phyloP scores from a whole-genome alignment of 2,113 vertebrate species.

The Propithecus coquereli region DNA sequence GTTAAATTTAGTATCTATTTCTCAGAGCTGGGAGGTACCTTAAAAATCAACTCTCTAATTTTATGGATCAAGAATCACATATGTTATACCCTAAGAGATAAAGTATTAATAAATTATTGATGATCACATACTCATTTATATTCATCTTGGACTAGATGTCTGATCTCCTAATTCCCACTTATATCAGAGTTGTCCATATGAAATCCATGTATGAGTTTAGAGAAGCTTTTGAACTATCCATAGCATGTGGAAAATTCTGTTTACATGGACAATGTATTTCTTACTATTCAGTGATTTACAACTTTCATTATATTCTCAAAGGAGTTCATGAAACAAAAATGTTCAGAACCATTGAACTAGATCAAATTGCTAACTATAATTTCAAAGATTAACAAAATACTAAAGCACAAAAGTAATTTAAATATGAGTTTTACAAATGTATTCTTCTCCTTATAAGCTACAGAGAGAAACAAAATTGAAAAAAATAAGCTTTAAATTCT shows the following conservation, averaged over 20 bases:
- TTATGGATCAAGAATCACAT: not conserved
- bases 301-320: slow-evolving; percentile 42
- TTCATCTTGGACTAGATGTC: not conserved
- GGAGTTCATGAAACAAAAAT: slow-evolving; percentile 35
- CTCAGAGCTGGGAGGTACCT: not conserved
- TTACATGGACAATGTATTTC: not conserved
- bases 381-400: slow-evolving; percentile 32
- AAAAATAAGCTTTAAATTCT: slow-evolving; percentile 55
- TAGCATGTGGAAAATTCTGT: not conserved
- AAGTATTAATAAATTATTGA: not conserved
- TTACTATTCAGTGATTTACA: slow-evolving; percentile 32
- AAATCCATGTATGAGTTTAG: slow-evolving; percentile 5
- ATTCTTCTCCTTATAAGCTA: slow-evolving; percentile 58
- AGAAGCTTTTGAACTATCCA: not conserved
- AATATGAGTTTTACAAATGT: slow-evolving; percentile 12
- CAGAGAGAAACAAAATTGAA: slow-evolving; percentile 36
- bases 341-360: not conserved
- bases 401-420: slow-evolving; percentile 8
- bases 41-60: not conserved
- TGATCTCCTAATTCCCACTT: not conserved
- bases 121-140: not conserved
- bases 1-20: slow-evolving; percentile 4
- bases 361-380: not conserved
- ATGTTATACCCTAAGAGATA: not conserved
- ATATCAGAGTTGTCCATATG: not conserved